A percentile compares a stretch with the other conserved stretches of the same genome.
Evolutionary conservation across 2,888 invertebrate genomes (phyloP).

Genomic region (Spialia ferax): DNA sequence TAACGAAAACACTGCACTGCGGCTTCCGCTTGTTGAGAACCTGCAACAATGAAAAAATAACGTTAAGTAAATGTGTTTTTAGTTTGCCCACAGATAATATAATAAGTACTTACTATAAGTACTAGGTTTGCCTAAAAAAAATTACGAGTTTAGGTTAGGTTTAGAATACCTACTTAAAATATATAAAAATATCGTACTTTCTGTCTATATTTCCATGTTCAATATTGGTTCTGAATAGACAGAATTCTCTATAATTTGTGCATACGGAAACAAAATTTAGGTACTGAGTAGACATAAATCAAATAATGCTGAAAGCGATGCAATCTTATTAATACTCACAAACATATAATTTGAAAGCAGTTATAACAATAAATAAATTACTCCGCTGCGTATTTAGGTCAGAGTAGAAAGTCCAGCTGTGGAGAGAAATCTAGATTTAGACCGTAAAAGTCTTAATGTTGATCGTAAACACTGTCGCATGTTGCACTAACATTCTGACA

Average conservation of each 20-base stretch:
- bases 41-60: slow-evolving; percentile 47
- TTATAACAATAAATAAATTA: slow-evolving; percentile 49
- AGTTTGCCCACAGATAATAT: too few relatives aligned
- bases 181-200: too few relatives aligned
- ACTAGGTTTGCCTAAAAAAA: too few relatives aligned
- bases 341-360: slow-evolving; percentile 47
- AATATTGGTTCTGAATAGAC: too few relatives aligned
- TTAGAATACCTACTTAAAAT: too few relatives aligned
- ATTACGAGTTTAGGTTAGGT: too few relatives aligned
- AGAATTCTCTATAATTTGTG: too few relatives aligned
- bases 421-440: slow-evolving; percentile 58
- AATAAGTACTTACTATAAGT: too few relatives aligned
- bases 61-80: not conserved
- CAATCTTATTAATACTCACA: slow-evolving; percentile 19
- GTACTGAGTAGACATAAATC: too few relatives aligned
- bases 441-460: slow-evolving; percentile 42
- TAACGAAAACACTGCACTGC: slow-evolving; percentile 10
- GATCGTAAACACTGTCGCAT: slow-evolving; percentile 18
- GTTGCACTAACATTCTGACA: not conserved
- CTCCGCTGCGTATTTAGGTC: slow-evolving; percentile 53
- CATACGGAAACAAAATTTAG: too few relatives aligned
- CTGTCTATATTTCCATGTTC: too few relatives aligned
- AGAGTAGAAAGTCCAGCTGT: slow-evolving; percentile 55
- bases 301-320: too few relatives aligned
- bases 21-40: slow-evolving; percentile 14